A percentile compares a stretch with the other conserved stretches of the same genome.
phyloP scores from a whole-genome alignment of 2,888 invertebrate species.

The Lacanobia wlatinum region DNA sequence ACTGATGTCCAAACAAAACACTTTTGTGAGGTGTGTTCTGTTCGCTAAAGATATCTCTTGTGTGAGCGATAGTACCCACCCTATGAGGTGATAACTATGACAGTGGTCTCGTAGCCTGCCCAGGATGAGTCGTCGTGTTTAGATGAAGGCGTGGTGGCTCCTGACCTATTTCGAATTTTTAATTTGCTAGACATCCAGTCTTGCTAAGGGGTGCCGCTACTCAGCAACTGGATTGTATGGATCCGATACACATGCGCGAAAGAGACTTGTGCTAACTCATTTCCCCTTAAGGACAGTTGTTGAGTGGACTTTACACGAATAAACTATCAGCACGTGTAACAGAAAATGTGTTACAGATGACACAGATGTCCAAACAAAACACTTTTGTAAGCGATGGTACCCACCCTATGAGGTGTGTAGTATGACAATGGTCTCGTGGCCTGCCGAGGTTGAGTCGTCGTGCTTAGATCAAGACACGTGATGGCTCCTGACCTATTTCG shows the following conservation, averaged over 20 bases:
- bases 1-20: neutral
- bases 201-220: no score
- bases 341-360: neutral
- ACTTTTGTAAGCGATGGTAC: conserved; percentile 26
- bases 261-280: no score
- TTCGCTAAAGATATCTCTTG: neutral
- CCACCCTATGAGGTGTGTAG: neutral
- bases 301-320: no score
- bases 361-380: neutral
- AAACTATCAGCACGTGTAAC: no score
- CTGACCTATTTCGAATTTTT: conserved; percentile 43
- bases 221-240: no score
- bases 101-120: conserved; percentile 44
- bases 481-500: conserved; percentile 50
- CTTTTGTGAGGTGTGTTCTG: no score
- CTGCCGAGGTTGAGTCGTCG: conserved; percentile 28
- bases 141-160: conserved; percentile 36
- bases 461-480: conserved; percentile 38
- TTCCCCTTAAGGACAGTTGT: no score
- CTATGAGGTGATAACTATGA: neutral
- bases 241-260: no score
- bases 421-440: conserved; percentile 45
- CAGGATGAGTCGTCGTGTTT: conserved; percentile 28
- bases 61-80: conserved; percentile 23
- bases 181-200: no score